Evolutionary conservation across 2,113 vertebrate genomes (phyloP), one percentile per base, ranked within the genome.

Genomic region (Leucosticte australis): DNA sequence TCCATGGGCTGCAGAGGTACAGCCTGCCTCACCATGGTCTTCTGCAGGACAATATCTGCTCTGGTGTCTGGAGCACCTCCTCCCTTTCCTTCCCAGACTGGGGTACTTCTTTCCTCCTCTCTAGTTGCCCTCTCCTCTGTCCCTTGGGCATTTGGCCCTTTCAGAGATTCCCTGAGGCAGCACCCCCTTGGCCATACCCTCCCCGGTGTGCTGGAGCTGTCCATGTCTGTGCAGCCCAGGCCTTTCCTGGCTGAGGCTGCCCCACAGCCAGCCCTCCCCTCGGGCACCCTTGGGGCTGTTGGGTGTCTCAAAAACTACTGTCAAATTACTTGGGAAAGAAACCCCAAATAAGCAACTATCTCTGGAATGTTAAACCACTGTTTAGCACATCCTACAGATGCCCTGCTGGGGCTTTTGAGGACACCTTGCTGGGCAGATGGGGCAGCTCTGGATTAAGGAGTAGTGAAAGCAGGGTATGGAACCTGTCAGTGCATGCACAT

Each of bases 191-290:
- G 26, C 13, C 1, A 2, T 9, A 8, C 15, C 31, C 18, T 26
- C 0, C 2, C 1, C 1, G 18, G 8, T 21, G 0, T 18, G 0
- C 11, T 39, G 37, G 56, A 31, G 0, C 26, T 42, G 42, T 13
- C 28, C 3, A 0, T 13, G 50, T 2, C 2, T 6, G 31, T 23
- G 46, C 53, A 39, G 27, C 27, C 15, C 52, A 13, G 35, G 22
- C 42, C 11, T 33, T 13, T 33, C 22, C 59, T 37, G 5, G 1
- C 13, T 18, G 50, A 35, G 50, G 22, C 21, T 41, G 28, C 24
- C 20, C 24, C 0, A 1, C 39, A 39, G 31, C 23, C 47, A 15
- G 52, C 0, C 14, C 47, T 63, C 6, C 0, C 13, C 13, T 20
- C 0, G 0, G 22, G 37, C 21, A 64, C 10, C 6, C n/a, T 0